Percentiles rank a stretch among this genome's conserved stretches.
These are phyloP conservation scores for Drosophila kanekoi DNA, from an alignment of 2,888 invertebrate species.

Conservation along the genomic window DNA sequence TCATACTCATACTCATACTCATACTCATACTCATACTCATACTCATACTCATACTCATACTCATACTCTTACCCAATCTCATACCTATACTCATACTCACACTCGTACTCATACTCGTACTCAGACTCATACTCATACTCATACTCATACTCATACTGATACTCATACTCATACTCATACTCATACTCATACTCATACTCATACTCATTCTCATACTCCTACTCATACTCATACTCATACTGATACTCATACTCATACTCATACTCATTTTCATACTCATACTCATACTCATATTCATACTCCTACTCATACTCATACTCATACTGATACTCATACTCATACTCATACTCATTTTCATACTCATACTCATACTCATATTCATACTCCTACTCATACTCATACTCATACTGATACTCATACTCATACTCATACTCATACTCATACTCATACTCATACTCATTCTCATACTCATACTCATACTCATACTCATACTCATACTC, in stretches of 20 bases:
- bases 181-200: neutral
- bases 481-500: neutral
- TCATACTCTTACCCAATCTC: neutral
- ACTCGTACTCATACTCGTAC: neutral
- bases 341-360: neutral
- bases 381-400: neutral
- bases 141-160: neutral
- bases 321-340: neutral
- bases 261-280: neutral
- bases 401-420: neutral
- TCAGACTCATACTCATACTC: neutral
- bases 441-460: neutral
- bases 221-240: neutral
- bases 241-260: neutral
- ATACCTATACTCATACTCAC: neutral
- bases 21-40: constrained; percentile 1
- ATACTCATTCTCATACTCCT: neutral
- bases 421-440: neutral
- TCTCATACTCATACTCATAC: neutral
- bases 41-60: neutral
- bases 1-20: neutral
- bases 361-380: constrained; percentile 3
- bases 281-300: neutral
- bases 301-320: neutral
- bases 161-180: neutral